Evolutionary conservation across 2,797 vertebrate genomes (phyloP), one percentile per base, ranked within the genome.

Genomic region (Chloroceryle inda): DNA sequence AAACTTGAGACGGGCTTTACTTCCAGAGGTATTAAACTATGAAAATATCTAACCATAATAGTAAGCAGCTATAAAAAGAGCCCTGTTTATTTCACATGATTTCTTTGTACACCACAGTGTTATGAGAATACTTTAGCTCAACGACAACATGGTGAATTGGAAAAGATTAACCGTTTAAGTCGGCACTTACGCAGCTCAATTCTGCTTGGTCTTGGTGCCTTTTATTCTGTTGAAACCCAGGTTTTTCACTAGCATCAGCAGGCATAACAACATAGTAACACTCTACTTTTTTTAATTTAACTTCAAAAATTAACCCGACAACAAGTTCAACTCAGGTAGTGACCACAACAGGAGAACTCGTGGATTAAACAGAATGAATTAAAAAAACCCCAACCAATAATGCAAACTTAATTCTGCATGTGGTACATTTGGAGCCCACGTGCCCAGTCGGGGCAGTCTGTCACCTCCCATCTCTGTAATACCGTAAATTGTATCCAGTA

Each of bases 61-160:
- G 88, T 86, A 97, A 97, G 95, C 87, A 92, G 95, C 88, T 97
- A 94, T 95, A 96, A 97, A 97, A 95, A 94, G 96, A 95, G 82
- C 53, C 90, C 85, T 97, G 94, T 96, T 96, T 95, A 96, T 96
- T 97, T 95, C 96, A 96, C 88, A 94, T 89, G 85, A 85, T 95
- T 91, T 96, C 76, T 96, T 92, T 88, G 88, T 85, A 67, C 0
- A 66, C 79, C 83, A 84, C 79, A 82, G 81, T 77, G 93, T 93
- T 96, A 94, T 91, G 88, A 91, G 85, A 93, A 79, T 91, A 95
- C 89, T 95, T 95, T 26, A 95, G 80, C 50, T 75, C 86, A 93
- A 31, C 82, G 84, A 88, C 91, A 86, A 92, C 78, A 72, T n/a
- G 80, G 89, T 72, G 95, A 94, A 94, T 88, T 42, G 78, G 84